Percentiles rank a stretch among this genome's conserved stretches.
Conservation (phyloP, 2,888 invertebrate genomes). For the Ditylenchus weischeri region DNA sequence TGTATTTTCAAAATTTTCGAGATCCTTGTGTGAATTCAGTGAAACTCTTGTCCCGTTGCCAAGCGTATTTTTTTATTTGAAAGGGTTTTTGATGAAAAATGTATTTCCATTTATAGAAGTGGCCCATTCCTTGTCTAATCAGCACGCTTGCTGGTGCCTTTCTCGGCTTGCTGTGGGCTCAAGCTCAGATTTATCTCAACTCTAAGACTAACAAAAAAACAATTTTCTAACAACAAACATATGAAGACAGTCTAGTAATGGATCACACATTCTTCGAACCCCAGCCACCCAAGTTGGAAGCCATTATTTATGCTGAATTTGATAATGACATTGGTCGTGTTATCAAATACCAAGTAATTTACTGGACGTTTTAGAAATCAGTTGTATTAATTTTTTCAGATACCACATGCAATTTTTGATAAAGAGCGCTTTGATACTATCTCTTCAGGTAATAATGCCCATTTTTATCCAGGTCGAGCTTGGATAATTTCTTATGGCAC, state of each 20-base stretch:
- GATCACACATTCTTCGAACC: conserved; percentile 23
- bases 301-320: conserved; percentile 55
- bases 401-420: conserved; percentile 31
- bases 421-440: conserved; percentile 37
- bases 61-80: neutral
- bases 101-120: conserved; percentile 28
- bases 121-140: conserved; percentile 32
- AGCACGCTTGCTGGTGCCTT: conserved; percentile 27
- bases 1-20: too few relatives aligned
- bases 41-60: neutral
- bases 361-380: conserved; percentile 7
- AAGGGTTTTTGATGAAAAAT: conserved; percentile 7
- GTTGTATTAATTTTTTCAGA: conserved; percentile 23
- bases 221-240: neutral
- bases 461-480: too few relatives aligned
- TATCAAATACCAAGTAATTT: conserved; percentile 45
- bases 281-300: conserved; percentile 38
- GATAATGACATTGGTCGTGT: conserved; percentile 47
- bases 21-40: too few relatives aligned
- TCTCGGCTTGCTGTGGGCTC: conserved; percentile 13
- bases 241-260: conserved; percentile 15
- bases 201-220: neutral
- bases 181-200: neutral
- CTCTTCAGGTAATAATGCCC: conserved; percentile 36
- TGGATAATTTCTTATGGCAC: too few relatives aligned